phyloP scores from a whole-genome alignment of 2,113 vertebrate genomes.

The Rhinoderma darwinii region DNA sequence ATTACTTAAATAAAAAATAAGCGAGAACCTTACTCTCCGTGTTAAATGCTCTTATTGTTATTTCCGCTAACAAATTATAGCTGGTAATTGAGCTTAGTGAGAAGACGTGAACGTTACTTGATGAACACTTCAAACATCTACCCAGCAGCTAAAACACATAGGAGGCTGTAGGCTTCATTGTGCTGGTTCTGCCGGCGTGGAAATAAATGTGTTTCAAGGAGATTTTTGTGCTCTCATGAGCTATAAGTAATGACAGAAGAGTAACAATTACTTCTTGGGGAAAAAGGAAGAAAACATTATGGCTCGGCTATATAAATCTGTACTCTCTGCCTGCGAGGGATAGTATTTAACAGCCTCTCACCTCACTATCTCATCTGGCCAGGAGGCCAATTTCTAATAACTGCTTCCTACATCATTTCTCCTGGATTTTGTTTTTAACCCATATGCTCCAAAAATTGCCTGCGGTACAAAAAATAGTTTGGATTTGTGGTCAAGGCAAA shows the following conservation, averaged over 20 bases:
- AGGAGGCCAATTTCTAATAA: conserved; percentile 36
- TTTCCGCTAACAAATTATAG: conserved; percentile 27
- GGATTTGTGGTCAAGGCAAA: not conserved
- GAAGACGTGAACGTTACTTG: conserved; percentile 19
- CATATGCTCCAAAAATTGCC: not conserved
- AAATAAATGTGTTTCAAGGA: conserved; percentile 33
- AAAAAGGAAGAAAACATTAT: conserved; percentile 30
- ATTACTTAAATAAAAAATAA: not conserved
- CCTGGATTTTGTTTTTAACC: conserved; percentile 25
- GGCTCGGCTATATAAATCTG: conserved; percentile 37
- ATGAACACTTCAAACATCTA: conserved; percentile 31
- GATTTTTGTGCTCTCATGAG: conserved; percentile 38
- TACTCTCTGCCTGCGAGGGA: not conserved
- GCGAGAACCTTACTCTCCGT: not conserved
- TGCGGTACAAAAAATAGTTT: not conserved
- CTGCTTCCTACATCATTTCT: conserved; percentile 44
- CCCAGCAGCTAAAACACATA: conserved; percentile 21
- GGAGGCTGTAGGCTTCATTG: conserved; percentile 31
- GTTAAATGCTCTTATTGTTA: conserved; percentile 12
- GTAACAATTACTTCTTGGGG: conserved; percentile 37
- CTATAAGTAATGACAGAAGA: conserved; percentile 45
- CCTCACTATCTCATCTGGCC: conserved; percentile 1
- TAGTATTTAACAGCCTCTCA: not conserved
- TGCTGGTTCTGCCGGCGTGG: not conserved
- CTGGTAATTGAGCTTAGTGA: conserved; percentile 15